Percentiles rank a stretch among this genome's conserved stretches.
phyloP scores from a whole-genome alignment of 2,113 vertebrate genomes.

The Notechis scutatus region DNA sequence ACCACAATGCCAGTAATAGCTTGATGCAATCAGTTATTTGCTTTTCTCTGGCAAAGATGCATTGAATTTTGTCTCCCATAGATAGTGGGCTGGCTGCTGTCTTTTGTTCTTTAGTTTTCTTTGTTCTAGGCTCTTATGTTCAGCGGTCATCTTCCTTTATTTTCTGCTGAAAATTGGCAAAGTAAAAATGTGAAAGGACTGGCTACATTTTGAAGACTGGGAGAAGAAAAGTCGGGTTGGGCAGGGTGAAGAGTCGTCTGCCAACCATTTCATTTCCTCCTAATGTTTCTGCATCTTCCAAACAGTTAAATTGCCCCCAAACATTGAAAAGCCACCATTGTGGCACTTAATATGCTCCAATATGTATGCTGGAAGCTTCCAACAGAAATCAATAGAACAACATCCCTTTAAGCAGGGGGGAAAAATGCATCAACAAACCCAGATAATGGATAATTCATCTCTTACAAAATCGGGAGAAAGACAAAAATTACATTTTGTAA shows the following conservation, averaged over 20 bases:
- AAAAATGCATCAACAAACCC: conserved; percentile 13
- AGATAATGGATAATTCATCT: conserved; percentile 26
- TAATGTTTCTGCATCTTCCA: not conserved
- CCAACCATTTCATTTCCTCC: not conserved
- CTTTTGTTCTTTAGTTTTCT: conserved; percentile 15
- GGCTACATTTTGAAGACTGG: conserved; percentile 17
- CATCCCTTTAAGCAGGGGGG: conserved; percentile 13
- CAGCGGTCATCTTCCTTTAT: conserved; percentile 13
- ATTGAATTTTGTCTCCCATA: not conserved
- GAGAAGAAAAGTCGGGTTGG: not conserved
- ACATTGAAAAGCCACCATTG: not conserved
- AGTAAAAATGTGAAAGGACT: conserved; percentile 8
- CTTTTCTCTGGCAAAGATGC: not conserved
- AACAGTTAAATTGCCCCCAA: not conserved
- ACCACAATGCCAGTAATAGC: not conserved
- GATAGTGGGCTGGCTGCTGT: conserved; percentile 1
- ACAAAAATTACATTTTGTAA: not conserved
- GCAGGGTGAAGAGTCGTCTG: not conserved
- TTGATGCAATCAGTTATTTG: conserved; percentile 5
- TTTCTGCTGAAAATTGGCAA: conserved; percentile 4
- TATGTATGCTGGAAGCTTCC: not conserved
- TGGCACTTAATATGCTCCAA: conserved; percentile 19
- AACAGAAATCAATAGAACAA: not conserved
- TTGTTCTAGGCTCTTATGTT: conserved; percentile 15
- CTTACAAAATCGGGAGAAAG: conserved; percentile 13